phyloP scores from a whole-genome alignment of 2,888 invertebrate genomes.

The Ornithoptera alexandrae region DNA sequence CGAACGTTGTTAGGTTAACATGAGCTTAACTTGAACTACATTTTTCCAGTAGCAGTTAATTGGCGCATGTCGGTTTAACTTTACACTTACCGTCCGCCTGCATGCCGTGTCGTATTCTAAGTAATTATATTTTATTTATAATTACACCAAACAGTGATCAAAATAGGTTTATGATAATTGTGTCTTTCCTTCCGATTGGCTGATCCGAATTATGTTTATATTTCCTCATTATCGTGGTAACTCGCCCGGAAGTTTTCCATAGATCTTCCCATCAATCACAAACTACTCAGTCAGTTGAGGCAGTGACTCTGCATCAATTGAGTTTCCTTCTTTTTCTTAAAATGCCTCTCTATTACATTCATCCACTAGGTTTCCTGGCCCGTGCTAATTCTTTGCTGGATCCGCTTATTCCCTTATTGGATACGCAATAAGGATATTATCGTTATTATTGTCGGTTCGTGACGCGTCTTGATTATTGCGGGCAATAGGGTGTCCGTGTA shows the following conservation, averaged over 20 bases:
- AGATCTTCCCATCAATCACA: too few relatives aligned
- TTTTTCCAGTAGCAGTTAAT: constrained; percentile 26
- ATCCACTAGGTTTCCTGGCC: constrained; percentile 42
- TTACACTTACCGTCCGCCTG: neutral
- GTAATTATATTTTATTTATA: neutral
- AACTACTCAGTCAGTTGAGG: too few relatives aligned
- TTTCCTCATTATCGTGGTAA: too few relatives aligned
- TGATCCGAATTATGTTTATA: too few relatives aligned
- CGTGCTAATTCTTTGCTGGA: constrained; percentile 61
- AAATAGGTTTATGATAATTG: too few relatives aligned
- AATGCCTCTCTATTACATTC: too few relatives aligned
- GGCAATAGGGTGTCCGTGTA: constrained; percentile 45
- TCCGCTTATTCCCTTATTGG: constrained; percentile 71
- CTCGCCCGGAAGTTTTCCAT: too few relatives aligned
- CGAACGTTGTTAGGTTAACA: constrained; percentile 22
- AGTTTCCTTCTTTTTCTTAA: too few relatives aligned
- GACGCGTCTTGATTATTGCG: constrained; percentile 54
- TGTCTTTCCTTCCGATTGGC: too few relatives aligned
- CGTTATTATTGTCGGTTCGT: constrained; percentile 69
- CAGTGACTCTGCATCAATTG: too few relatives aligned
- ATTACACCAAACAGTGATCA: too few relatives aligned
- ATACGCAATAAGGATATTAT: constrained; percentile 75
- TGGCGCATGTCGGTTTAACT: constrained; percentile 16
- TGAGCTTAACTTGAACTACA: constrained; percentile 16
- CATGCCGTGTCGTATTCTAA: neutral